Conservation (phyloP, 2,113 vertebrate species). For the Salvator merianae region DNA sequence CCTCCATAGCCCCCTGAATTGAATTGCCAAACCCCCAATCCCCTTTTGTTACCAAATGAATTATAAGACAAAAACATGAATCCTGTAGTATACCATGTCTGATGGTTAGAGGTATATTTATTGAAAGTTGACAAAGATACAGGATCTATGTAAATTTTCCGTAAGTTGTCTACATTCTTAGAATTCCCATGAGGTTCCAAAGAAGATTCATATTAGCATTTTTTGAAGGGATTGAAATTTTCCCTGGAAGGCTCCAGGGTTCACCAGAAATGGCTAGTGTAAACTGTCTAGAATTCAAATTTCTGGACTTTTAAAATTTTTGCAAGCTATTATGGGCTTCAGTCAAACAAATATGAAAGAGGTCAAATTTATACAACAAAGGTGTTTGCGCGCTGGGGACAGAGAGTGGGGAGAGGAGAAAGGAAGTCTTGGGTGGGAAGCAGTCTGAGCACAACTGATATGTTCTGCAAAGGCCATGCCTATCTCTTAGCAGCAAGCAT, state of each 20-base stretch:
- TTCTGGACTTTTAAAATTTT: not conserved
- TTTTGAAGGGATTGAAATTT: slow-evolving; percentile 1
- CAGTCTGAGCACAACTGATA: slow-evolving; percentile 45
- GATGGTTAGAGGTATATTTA: slow-evolving; percentile 68
- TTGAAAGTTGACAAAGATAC: slow-evolving; percentile 63
- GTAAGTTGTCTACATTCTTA: slow-evolving; percentile 47
- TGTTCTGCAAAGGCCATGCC: slow-evolving; percentile 43
- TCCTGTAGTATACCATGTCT: slow-evolving; percentile 15
- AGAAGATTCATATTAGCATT: slow-evolving; percentile 9
- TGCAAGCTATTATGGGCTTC: slow-evolving; percentile 29
- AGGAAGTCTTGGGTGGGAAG: not conserved
- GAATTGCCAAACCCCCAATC: not conserved
- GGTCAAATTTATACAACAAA: slow-evolving; percentile 34
- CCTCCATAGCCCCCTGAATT: not conserved
- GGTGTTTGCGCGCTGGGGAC: fast-evolving
- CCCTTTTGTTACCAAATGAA: not conserved
- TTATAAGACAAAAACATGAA: not conserved
- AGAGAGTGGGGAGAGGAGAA: not conserved
- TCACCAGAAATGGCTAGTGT: slow-evolving; percentile 11
- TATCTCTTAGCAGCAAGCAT: not conserved
- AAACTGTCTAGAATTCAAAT: slow-evolving; percentile 42
- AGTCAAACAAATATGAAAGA: slow-evolving; percentile 27
- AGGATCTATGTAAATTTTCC: slow-evolving; percentile 42
- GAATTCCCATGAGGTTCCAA: slow-evolving; percentile 21
- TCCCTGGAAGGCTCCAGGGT: slow-evolving; percentile 35